phyloP scores from a whole-genome alignment of 2,113 vertebrate genomes.

The Antennarius striatus region DNA sequence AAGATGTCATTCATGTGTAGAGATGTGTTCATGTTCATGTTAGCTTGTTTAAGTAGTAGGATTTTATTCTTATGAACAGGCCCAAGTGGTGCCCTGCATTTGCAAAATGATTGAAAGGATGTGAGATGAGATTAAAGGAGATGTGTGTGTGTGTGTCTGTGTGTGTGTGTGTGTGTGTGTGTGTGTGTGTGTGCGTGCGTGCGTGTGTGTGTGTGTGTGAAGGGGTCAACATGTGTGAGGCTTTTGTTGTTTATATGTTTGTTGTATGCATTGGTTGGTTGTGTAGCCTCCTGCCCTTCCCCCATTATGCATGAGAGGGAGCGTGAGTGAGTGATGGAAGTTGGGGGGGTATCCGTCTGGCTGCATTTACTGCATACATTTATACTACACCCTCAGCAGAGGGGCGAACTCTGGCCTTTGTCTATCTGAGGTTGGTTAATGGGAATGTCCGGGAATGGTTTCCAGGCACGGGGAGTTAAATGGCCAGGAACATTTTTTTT shows the following conservation, averaged over 20 bases:
- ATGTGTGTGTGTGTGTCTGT: too few relatives aligned
- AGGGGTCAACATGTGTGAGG: constrained; percentile 9
- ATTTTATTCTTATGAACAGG: constrained; percentile 5
- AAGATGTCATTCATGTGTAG: constrained; percentile 27
- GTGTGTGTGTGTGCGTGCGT: not conserved
- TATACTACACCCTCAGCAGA: constrained; percentile 51
- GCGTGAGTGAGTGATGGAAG: constrained; percentile 58
- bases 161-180: not conserved
- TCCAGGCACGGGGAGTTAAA: constrained; percentile 63
- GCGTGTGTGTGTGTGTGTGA: not conserved
- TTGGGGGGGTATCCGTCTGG: constrained; percentile 51
- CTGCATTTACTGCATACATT: constrained; percentile 65
- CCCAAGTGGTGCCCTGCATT: too few relatives aligned
- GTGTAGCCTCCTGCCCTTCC: constrained; percentile 59
- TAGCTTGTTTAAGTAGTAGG: not conserved
- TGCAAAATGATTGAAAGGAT: too few relatives aligned
- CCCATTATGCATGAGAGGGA: constrained; percentile 60
- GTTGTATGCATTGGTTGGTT: constrained; percentile 39
- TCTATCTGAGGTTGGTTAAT: constrained; percentile 41
- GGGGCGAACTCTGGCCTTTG: constrained; percentile 63
- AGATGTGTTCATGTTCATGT: constrained; percentile 11
- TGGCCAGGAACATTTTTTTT: constrained; percentile 38
- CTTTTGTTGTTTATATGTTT: constrained; percentile 50
- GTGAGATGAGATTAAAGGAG: too few relatives aligned
- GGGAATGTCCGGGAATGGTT: constrained; percentile 56